phyloP scores from a whole-genome alignment of 2,797 vertebrate species.

The Gymnoscopelus braueri region DNA sequence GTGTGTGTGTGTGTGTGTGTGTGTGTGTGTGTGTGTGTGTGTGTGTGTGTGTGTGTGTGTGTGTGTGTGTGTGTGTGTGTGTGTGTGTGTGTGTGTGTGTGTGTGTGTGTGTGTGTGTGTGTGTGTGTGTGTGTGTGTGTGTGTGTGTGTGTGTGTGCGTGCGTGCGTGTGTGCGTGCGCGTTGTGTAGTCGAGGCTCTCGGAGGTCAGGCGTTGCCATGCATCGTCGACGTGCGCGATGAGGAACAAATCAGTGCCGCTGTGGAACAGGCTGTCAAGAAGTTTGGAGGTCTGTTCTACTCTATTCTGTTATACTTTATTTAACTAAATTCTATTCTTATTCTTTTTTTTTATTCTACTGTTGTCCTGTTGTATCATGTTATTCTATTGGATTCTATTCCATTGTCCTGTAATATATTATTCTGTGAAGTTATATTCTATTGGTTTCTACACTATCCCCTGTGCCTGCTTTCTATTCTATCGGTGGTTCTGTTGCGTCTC shows the following conservation, averaged over 20 bases:
- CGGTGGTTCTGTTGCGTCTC: too few species aligned
- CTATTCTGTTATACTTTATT: too few species aligned
- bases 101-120: not conserved
- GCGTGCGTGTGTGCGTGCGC: not conserved
- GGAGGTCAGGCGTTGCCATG: slow-evolving; percentile 93
- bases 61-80: not conserved
- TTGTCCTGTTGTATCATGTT: too few species aligned
- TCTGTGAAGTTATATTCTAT: too few species aligned
- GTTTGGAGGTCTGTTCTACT: slow-evolving; percentile 87
- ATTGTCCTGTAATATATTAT: too few species aligned
- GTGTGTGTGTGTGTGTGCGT: not conserved
- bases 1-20: not conserved
- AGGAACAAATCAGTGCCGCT: slow-evolving; percentile 87
- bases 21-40: not conserved
- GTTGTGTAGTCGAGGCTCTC: slow-evolving; percentile 86
- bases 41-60: slow-evolving; percentile 2
- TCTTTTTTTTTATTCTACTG: too few species aligned
- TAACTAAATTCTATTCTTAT: too few species aligned
- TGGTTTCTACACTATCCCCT: too few species aligned
- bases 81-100: not conserved
- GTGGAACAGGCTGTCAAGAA: slow-evolving; percentile 88
- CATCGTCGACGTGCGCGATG: slow-evolving; percentile 92
- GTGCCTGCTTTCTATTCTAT: too few species aligned
- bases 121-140: not conserved
- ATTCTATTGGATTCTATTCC: too few species aligned